Evolutionary conservation across 2,888 invertebrate genomes (phyloP), one percentile per base, ranked within the genome.

Genomic region (Acleris laterana): DNA sequence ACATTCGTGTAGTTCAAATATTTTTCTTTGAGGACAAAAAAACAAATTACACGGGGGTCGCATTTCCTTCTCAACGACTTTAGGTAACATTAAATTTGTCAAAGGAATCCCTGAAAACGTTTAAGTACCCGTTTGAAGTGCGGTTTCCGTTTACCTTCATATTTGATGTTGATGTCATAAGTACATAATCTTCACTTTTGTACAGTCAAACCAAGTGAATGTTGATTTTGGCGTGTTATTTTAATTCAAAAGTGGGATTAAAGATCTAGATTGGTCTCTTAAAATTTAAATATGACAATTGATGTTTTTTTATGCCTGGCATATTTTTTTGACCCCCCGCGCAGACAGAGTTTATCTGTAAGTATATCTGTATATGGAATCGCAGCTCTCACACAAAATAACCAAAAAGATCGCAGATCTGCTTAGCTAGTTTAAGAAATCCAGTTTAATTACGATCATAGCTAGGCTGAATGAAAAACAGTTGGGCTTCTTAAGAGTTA

Each of bases 101-200:
- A 69, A 69, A 69, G 62, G 66, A 59, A 60, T 62, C 59, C 65
- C 57, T 46, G 60, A 69, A 69, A 69, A 55, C 62, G 60, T 63
- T 66, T 66, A 66, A 69, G 69, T 38, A 52, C 57, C 42, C 52
- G 57, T 68, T 68, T 68, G 66, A 66, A 56, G 66, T 57, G 20
- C 13, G 50, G 50, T 57, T 57, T 17, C 7, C 20, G 20, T 25
- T 42, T 38, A 53, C 48, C 22, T 25, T 44, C 49, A 56, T 61
- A 55, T 25, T 65, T 60, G 16, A 19, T 19, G 17, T 19, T 20
- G 49, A 20, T 11, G 11, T 11, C 17, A 11, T 13, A 49, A 20
- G 11, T 17, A 20, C 20, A 6, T 17, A 49, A 49, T 19, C n/a
- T n/a, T n/a, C 11, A 49, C 7, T 49, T n/a, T 17, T 7, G 17